Percentiles rank a stretch among this genome's conserved stretches.
Evolutionary conservation across 1,140 invertebrate species (phyloP).

Genomic region (Caerostris extrusa): DNA sequence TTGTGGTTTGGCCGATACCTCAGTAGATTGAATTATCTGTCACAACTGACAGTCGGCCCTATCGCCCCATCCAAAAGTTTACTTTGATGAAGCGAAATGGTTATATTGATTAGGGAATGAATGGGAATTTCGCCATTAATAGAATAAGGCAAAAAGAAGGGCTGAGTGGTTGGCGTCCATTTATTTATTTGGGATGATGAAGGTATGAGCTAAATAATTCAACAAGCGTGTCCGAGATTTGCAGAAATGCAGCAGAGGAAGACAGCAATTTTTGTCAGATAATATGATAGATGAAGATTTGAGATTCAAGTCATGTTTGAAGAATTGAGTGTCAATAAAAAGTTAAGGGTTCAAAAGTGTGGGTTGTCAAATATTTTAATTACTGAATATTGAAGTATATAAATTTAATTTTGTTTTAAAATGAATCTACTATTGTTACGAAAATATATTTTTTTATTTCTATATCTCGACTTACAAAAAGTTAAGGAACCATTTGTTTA

Average conservation of each 20-base stretch:
- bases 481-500: too few relatives aligned
- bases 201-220: background rate
- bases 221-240: background rate
- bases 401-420: too few relatives aligned
- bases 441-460: too few relatives aligned
- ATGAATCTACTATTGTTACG: too few relatives aligned
- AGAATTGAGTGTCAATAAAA: too few relatives aligned
- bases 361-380: too few relatives aligned
- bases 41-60: conserved; percentile 45
- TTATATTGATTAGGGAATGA: conserved; percentile 67
- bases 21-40: conserved; percentile 63
- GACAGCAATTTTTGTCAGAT: too few relatives aligned
- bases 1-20: conserved; percentile 53
- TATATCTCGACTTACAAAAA: too few relatives aligned
- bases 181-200: conserved; percentile 26
- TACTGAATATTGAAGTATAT: too few relatives aligned
- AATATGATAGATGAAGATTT: too few relatives aligned
- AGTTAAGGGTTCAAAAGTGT: too few relatives aligned
- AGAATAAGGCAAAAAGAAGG: background rate
- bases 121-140: conserved; percentile 49
- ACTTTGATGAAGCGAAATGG: conserved; percentile 50
- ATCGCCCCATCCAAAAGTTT: conserved; percentile 51
- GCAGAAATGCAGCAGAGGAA: background rate
- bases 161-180: background rate
- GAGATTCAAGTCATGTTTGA: too few relatives aligned